Conservation (phyloP, 2,797 vertebrate species). For the Enteromius anoplus region DNA sequence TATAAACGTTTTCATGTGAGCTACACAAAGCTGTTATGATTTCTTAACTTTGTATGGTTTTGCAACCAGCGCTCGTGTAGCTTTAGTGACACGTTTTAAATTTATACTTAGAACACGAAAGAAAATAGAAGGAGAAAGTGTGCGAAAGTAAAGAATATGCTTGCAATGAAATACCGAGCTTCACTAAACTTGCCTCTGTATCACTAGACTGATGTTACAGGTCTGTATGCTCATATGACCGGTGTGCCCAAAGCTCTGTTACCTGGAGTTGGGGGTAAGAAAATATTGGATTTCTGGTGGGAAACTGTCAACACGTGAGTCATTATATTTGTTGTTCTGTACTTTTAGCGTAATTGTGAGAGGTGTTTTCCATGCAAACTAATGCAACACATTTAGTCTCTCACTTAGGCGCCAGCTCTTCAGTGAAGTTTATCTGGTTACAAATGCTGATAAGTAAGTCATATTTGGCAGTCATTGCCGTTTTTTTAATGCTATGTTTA, state of each 20-base stretch:
- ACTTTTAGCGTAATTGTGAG: neutral
- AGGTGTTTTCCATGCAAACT: neutral
- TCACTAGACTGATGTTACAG: slow-evolving; percentile 79
- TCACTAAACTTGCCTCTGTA: neutral
- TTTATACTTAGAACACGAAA: neutral
- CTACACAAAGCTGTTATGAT: neutral
- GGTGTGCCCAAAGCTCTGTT: slow-evolving; percentile 83
- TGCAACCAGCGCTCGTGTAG: neutral
- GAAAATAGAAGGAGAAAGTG: neutral
- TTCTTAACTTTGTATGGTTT: neutral
- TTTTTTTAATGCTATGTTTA: neutral
- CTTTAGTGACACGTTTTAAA: neutral
- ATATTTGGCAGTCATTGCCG: neutral
- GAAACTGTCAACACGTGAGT: slow-evolving; percentile 83
- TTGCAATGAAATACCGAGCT: neutral
- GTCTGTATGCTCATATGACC: slow-evolving; percentile 76
- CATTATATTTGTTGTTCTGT: neutral
- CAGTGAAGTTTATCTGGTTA: slow-evolving; percentile 84
- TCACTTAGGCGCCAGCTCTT: slow-evolving; percentile 80
- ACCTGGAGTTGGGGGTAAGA: slow-evolving; percentile 82
- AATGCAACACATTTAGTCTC: neutral
- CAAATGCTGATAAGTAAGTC: slow-evolving; percentile 86
- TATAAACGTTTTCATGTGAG: neutral
- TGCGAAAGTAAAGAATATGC: neutral
- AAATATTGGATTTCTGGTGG: slow-evolving; percentile 87